Conservation (phyloP, 2,113 vertebrate species). For the Ivindomyrus marchei region DNA sequence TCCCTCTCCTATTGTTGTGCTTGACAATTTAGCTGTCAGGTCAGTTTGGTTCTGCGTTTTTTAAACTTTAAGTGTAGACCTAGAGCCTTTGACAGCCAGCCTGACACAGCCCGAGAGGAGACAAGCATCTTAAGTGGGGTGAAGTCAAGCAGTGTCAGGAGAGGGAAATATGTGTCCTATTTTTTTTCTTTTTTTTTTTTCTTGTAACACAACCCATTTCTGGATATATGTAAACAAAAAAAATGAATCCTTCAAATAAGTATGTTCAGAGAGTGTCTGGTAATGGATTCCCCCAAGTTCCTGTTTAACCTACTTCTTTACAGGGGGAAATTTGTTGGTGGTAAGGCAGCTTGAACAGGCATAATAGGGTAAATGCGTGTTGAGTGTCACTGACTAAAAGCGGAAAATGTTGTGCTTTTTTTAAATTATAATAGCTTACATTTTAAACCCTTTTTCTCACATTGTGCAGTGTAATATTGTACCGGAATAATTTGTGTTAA, state of each 20-base stretch:
- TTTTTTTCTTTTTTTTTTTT: not conserved
- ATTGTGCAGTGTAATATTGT: not conserved
- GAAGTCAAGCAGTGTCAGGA: not conserved
- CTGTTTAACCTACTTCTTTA: not conserved
- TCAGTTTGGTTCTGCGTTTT: constrained; percentile 3
- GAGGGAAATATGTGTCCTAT: not conserved
- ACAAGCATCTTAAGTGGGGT: not conserved
- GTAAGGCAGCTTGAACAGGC: not conserved
- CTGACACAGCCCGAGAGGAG: not conserved
- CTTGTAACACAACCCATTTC: not conserved
- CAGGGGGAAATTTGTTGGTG: not conserved
- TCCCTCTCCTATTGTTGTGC: not conserved
- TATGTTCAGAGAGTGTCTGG: not conserved
- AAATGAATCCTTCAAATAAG: not conserved
- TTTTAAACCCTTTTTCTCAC: not conserved
- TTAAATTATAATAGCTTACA: not conserved
- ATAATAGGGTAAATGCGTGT: not conserved
- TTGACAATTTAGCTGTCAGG: constrained; percentile 15
- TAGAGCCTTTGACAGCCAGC: constrained; percentile 4
- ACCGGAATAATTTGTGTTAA: not conserved
- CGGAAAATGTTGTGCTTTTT: not conserved
- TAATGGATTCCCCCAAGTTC: not conserved
- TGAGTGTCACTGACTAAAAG: not conserved
- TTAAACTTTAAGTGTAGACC: constrained; percentile 4
- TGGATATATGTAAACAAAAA: constrained; percentile 4